Base-by-base conservation (phyloP, 2,797 vertebrate species). In the Aldrovandia affinis region DNA sequence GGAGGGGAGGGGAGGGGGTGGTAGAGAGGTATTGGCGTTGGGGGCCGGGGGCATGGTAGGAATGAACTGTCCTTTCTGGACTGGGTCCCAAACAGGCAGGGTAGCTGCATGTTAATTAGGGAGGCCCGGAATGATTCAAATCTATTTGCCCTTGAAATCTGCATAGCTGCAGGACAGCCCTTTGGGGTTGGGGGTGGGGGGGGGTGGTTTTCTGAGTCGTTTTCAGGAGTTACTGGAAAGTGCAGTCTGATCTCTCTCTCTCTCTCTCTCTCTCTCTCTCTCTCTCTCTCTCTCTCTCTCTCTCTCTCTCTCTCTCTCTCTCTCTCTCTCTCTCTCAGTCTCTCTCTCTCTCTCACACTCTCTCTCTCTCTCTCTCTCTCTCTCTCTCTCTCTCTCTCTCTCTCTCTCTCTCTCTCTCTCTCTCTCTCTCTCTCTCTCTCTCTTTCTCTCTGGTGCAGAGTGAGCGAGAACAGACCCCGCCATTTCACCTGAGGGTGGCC, bases 401-500 rank as follows among this genome's bases (percentile, higher is more conserved):
- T 88, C 55, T 22, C 0, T 81, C 86, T 15, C 2, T 77, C 85
- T 85, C 89, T 89, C 91, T 89, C 14, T 88, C 91, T 88, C 89
- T 87, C 91, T n/a, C 90, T 88, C 85, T 89, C 54, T 22, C 0
- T 81, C 86, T 15, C 1, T 77, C 85, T 84, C 89, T 89, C 90
- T 90, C 8, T 90, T 85, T 87, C 91, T 91, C 88, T 87, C 89
- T 86, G 89, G 93, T 93, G 91, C 93, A 94, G 95, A 95, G 90
- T 91, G 93, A 95, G 94, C 93, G 92, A 94, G 95, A 95, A 86
- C 95, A 95, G 93, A 92, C 94, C 39, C 93, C 92, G 89, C 91
- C 86, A 83, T 95, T 96, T 96, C 94, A 95, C 96, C 93, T 93
- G 91, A 93, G 95, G 95, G 93, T 95, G 88, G 87, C 94, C 88